Base-by-base conservation (phyloP, 2,888 invertebrate species). In the Liposcelis brunnea region DNA sequence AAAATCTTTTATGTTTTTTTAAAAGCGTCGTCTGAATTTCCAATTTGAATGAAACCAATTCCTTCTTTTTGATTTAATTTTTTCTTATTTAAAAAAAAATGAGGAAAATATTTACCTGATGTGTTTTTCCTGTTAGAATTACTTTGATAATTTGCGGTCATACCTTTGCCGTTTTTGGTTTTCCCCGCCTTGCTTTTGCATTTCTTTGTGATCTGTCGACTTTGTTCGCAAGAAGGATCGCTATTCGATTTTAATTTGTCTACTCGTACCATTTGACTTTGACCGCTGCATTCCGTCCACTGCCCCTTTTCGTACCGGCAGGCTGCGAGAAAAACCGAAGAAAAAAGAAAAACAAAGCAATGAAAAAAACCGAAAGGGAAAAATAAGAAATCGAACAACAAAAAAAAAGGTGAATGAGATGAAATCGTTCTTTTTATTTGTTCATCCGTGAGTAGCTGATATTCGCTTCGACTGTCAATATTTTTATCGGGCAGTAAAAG, bases 261-360 rank as follows among this genome's bases (percentile, higher is more conserved):
- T 55, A 77, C 77, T 59, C 89, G 72, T 53, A 79, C 77, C 80
- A 86, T 85, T 68, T 78, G 76, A 51, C 82, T 81, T 58, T 77
- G 78, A 51, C 75, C 70, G 58, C 74, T 75, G 67, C 89, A 89
- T 59, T 80, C 82, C 59, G 79, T 78, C 85, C 87, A 89, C 51
- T 81, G 68, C 31, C 86, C 84, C 63, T 87, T 87, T 59, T 85
- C 85, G 65, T 89, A 89, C 55, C 87, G 81, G 65, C 89, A 89
- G 52, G 85, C 87, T 82, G 59, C 46, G 54, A 47, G 34, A 51
- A 49, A 55, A 69, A 55, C 50, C 54, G 48, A 45, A 26, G 8
- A 26, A 8, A 26, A 26, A 26, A 26, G 8, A 26, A 8, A 26
- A 26, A 26, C 4, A 40, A 47, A 49, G 46, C 48, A 48, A 50